These are phyloP conservation scores for Melinaea menophilus DNA, from an alignment of 2,888 invertebrate species.

Conservation along the genomic window DNA sequence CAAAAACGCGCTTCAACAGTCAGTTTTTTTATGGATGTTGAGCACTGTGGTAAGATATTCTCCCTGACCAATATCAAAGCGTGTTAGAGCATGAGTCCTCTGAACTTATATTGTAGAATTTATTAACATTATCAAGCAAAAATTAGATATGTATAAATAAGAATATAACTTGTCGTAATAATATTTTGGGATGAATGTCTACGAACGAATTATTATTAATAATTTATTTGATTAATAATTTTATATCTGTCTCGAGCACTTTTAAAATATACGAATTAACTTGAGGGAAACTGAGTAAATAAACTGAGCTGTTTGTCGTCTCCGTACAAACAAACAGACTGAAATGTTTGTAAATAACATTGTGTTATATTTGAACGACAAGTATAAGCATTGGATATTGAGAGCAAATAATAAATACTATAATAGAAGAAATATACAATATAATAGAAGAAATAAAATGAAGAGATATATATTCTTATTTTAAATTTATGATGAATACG, in stretches of 20 bases:
- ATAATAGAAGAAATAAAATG: too few relatives aligned
- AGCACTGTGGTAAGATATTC: conserved; percentile 56
- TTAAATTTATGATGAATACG: too few relatives aligned
- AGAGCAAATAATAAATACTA: conserved; percentile 2
- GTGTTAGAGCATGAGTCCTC: conserved; percentile 47
- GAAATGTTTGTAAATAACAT: conserved; percentile 28
- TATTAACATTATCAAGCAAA: conserved; percentile 17
- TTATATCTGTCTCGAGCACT: background rate
- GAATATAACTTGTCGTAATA: conserved; percentile 5
- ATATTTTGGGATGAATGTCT: background rate
- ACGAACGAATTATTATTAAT: background rate
- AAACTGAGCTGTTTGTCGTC: conserved; percentile 8
- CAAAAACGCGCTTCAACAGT: conserved; percentile 64
- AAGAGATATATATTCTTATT: too few relatives aligned
- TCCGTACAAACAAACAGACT: conserved; percentile 17
- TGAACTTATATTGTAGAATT: conserved; percentile 45
- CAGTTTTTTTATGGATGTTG: conserved; percentile 48
- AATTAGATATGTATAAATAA: conserved; percentile 12
- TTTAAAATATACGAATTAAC: background rate
- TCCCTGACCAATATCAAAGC: conserved; percentile 59
- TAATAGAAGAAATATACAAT: background rate
- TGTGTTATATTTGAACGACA: conserved; percentile 17
- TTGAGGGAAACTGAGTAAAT: conserved; percentile 11
- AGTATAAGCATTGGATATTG: conserved; percentile 8
- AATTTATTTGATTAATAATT: background rate